phyloP scores from a whole-genome alignment of 1,140 invertebrate genomes.

The Tetraneura akinire region DNA sequence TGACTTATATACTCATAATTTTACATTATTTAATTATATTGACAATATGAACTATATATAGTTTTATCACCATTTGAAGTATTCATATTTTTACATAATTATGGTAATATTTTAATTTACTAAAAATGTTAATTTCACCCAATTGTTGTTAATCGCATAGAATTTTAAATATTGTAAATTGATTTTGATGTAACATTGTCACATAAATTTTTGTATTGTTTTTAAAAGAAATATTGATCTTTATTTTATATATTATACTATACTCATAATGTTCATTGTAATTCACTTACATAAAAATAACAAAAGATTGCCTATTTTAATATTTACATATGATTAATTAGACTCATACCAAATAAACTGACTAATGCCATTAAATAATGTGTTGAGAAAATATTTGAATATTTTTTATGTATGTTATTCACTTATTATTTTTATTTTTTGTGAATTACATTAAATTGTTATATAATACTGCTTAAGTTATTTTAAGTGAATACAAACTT shows the following conservation, averaged over 20 bases:
- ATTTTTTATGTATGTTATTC: constrained; percentile 14
- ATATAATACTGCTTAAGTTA: background rate
- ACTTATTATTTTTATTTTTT: background rate
- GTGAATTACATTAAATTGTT: background rate
- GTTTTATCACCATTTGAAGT: background rate
- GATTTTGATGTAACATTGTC: background rate
- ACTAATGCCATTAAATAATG: background rate
- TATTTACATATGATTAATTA: constrained; percentile 8
- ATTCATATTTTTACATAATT: background rate
- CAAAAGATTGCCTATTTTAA: background rate
- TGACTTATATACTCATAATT: background rate
- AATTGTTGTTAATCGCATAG: no score
- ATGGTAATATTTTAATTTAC: background rate
- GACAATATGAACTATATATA: background rate
- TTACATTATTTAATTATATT: background rate
- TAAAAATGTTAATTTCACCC: background rate
- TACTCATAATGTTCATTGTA: background rate
- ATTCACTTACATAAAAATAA: background rate
- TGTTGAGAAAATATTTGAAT: background rate
- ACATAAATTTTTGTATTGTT: background rate
- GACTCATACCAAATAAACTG: constrained; percentile 16
- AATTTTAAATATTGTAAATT: constrained; percentile 1
- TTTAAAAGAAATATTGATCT: background rate
- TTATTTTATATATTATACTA: background rate
- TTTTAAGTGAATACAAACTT: background rate